phyloP scores from a whole-genome alignment of 2,113 vertebrate genomes.

The Python bivittatus region DNA sequence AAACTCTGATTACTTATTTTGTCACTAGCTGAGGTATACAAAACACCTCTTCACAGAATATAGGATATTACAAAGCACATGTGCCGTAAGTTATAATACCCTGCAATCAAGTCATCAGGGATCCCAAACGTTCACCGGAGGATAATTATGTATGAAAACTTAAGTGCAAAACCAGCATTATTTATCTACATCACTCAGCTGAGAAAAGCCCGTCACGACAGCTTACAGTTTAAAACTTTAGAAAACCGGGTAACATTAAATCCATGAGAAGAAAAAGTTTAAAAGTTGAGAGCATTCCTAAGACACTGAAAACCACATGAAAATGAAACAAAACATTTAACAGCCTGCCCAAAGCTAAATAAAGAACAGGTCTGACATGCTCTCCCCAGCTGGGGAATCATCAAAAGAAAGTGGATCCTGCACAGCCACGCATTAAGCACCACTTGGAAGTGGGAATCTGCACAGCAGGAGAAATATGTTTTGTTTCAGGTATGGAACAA shows the following conservation, averaged over 20 bases:
- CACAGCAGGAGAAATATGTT: neutral
- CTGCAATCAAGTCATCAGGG: neutral
- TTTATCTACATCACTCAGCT: neutral
- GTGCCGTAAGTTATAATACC: neutral
- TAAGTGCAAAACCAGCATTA: conserved; percentile 24
- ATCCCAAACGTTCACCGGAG: neutral
- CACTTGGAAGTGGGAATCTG: neutral
- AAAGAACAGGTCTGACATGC: neutral
- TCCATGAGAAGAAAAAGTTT: neutral
- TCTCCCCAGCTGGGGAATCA: neutral
- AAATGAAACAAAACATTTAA: neutral
- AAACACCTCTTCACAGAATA: neutral
- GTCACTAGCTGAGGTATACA: neutral
- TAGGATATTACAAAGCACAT: neutral
- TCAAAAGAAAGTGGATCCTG: neutral
- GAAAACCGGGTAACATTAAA: neutral
- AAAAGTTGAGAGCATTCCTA: neutral
- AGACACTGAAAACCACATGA: neutral
- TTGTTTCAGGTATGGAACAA: neutral
- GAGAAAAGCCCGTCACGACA: neutral
- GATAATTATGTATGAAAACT: conserved; percentile 6
- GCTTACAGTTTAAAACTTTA: neutral
- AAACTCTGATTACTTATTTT: neutral
- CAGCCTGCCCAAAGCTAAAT: neutral
- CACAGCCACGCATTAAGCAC: neutral